A percentile compares a stretch with the other conserved stretches of the same genome.
Evolutionary conservation across 1,140 invertebrate species (phyloP).

Genomic region (Procambarus clarkii): DNA sequence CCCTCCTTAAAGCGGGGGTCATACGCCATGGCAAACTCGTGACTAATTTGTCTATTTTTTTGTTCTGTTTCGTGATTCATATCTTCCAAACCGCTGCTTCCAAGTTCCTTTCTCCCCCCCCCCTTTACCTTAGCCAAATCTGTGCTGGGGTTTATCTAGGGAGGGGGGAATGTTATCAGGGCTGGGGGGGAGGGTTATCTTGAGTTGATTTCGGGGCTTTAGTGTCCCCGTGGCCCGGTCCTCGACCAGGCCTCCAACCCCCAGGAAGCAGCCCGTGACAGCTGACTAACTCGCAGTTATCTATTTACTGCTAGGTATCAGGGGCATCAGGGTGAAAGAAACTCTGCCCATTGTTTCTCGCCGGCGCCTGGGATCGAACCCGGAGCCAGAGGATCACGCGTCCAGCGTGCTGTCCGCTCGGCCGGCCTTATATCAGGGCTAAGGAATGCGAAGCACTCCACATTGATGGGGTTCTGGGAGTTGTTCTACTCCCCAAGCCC

Average conservation of each 20-base stretch:
- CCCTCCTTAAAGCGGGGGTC: not conserved
- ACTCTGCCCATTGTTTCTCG: conserved; percentile 20
- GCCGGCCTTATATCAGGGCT: no score
- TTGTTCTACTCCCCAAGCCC: no score
- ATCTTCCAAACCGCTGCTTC: not conserved
- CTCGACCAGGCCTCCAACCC: not conserved
- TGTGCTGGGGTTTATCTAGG: not conserved
- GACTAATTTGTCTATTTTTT: not conserved
- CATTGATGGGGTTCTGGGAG: no score
- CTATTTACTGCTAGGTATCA: not conserved
- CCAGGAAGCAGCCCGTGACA: no score
- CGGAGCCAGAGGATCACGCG: no score
- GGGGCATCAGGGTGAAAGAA: not conserved
- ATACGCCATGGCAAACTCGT: not conserved
- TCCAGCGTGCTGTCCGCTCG: no score
- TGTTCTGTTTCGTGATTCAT: not conserved
- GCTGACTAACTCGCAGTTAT: not conserved
- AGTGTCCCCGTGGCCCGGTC: not conserved
- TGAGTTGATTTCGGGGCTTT: not conserved
- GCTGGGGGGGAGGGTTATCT: not conserved
- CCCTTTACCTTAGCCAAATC: not conserved
- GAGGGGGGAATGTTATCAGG: not conserved
- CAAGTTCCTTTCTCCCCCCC: not conserved
- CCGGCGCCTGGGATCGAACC: not conserved
- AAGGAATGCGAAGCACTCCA: no score